Evolutionary conservation across 2,888 invertebrate species (phyloP).

Genomic region (Lottia gigantea): DNA sequence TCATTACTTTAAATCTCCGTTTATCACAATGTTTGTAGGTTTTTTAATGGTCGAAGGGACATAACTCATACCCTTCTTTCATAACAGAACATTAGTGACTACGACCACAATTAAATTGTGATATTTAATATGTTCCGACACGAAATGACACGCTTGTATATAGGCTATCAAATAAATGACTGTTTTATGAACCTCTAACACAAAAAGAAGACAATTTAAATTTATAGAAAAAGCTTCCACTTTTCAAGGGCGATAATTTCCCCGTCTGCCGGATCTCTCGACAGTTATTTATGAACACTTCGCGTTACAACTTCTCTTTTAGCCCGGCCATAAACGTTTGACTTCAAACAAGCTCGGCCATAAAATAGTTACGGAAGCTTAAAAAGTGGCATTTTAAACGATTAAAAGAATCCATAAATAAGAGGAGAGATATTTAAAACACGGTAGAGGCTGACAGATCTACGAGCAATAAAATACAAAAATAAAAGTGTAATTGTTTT

Average conservation of each 20-base stretch:
- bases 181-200: no score
- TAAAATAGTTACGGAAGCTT: conserved; percentile 8
- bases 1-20: no score
- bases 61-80: not conserved
- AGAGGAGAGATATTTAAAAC: not conserved
- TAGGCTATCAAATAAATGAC: no score
- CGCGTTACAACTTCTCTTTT: conserved; percentile 1
- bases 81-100: no score
- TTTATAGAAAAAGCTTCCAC: not conserved
- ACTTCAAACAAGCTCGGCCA: not conserved
- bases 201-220: no score
- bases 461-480: not conserved
- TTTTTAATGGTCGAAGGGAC: not conserved
- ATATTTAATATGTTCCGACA: no score
- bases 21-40: not conserved
- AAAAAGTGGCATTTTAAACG: not conserved
- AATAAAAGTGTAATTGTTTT: no score
- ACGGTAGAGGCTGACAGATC: not conserved
- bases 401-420: not conserved
- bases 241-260: not conserved
- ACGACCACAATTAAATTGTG: no score
- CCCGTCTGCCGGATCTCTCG: no score
- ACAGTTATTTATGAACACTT: not conserved
- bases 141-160: no score
- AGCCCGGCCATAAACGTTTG: not conserved